Base-by-base conservation (phyloP, 2,888 invertebrate genomes). In the Nesidiocoris tenuis region DNA sequence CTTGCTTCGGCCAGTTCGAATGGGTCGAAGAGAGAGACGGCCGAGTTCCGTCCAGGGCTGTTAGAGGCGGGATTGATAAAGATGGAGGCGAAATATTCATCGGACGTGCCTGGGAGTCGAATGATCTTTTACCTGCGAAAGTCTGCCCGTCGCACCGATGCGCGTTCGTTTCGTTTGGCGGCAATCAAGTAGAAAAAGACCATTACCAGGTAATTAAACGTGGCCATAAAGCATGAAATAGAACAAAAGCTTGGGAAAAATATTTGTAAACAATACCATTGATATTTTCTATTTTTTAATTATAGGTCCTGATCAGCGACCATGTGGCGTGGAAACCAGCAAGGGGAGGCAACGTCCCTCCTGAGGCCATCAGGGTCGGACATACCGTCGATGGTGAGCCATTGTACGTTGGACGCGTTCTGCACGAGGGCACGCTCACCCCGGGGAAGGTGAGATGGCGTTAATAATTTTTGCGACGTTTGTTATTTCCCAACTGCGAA, bases 51-150 rank as follows among this genome's bases (percentile, higher is more conserved):
- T 81, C 82, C 2, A 85, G 85, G 0, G 88, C 89, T 0, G 86
- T 90, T 0, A 80, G 81, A 5, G 90, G 87, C 61, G 93, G 93
- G 22, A 86, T 86, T 0, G 93, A 93, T 81, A 84, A 83, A 16
- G 92, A 92, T 80, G 93, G 93, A 0, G 86, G 87, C 0, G 85
- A 87, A 67, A 91, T 94, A 81, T 93, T 87, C 82, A 90, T 92
- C 0, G 93, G 92, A 0, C 87, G 93, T 56, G 82, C 82, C 1
- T 80, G 80, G 61, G 81, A 83, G 77, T 81, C 82, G 65, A 81
- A 82, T 1, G 82, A 81, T 75, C 79, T 83, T 23, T 66, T 83
- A 12, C 82, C 83, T 0, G 83, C 82, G 22, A 82, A 82, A 79
- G 76, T 82, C 3, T 78, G 80, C 2, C 82, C 82, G 0, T 76